Evolutionary conservation across 2,888 invertebrate species (phyloP), one percentile per base, ranked within the genome.

Genomic region (Drosophila kambysellisi): DNA sequence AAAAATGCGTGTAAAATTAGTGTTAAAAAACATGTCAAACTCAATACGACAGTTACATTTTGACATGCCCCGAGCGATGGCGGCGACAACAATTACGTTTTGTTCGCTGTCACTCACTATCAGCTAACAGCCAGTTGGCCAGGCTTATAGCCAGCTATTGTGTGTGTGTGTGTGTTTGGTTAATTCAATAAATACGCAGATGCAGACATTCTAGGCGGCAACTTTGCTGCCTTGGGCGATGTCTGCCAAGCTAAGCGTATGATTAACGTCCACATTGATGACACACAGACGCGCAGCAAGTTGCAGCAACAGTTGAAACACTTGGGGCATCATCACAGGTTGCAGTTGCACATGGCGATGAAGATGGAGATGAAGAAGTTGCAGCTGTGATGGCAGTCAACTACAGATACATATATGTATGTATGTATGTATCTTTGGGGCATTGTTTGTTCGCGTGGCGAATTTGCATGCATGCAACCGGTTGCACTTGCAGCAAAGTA

Each of bases 1-100:
- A 88, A 88, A 88, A 87, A 90, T 90, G 90, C 89, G 87, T 90
- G 84, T 90, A 90, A 88, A 88, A 88, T 88, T 83, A 83, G 90
- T 88, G 88, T 88, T 88, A 79, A 83, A 90, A 90, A 90, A 88
- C 90, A 90, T 89, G 88, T 88, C 90, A 90, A 82, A 89, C 88
- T 58, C 82, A 84, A 89, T 82, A 72, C 76, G 88, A 88, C 88
- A 88, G 89, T 90, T 87, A 84, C 77, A 77, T 90, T 90, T 88
- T 89, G 90, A 85, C 85, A 85, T 78, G 80, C 74, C 66, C 70
- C 62, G 67, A 70, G 69, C 79, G 82, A 69, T 73, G 70, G 67
- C 60, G 68, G 52, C 80, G 83, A 81, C 88, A 86, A 84, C 84
- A 88, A 85, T 84, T 84, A 85, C 76, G 74, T 76, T 82, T 80